Evolutionary conservation across 2,797 vertebrate species (phyloP), one percentile per base, ranked within the genome.

Genomic region (Eulemur rubriventer): DNA sequence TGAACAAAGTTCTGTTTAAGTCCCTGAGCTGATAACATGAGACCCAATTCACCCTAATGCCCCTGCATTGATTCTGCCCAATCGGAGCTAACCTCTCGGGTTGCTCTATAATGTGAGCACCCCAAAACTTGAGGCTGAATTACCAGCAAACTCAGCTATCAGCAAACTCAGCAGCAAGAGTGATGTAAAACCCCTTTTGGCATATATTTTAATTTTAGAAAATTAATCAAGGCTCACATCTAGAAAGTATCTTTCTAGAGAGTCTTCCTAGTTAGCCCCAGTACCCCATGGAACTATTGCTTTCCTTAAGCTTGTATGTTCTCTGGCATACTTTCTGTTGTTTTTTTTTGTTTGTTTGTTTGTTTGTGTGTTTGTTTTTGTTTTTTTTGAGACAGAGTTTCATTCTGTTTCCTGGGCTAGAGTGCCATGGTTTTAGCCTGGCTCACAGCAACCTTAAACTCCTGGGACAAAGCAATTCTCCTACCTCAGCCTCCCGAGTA

Each of bases 31-130:
- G 57, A 26, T 3, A 33, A 11, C 4, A 2, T 24, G 65, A 24
- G 72, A 13, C 6, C 2, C 4, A 61, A 33, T 24, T 52, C 24
- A 14, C 38, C 61, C n/a, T 41, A 22, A 18, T 8, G 7, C 4
- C 6, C 16, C 63, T 52, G 72, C 4, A 1, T 1, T 38, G 38
- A 30, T 55, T 30, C 52, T 69, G 6, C 24, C 43, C 35, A 30
- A 14, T 41, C 20, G 1, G 9, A 33, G 30, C 43, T 73, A 38
- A 63, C 33, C 20, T 28, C 52, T 24, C 7, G 4, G n/a, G 11
- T 30, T 22, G 20, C 73, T 72, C n/a, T 4, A 12, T 9, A 73
- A n/a, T 1, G 24, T 0, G 16, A 69, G 4, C 7, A 20, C 5
- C 46, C 41, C 13, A 12, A 72, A 73, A 33, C 18, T 33, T 7